A percentile compares a stretch with the other conserved stretches of the same genome.
phyloP scores from a whole-genome alignment of 2,888 invertebrate genomes.

The Cartodere bifasciata region DNA sequence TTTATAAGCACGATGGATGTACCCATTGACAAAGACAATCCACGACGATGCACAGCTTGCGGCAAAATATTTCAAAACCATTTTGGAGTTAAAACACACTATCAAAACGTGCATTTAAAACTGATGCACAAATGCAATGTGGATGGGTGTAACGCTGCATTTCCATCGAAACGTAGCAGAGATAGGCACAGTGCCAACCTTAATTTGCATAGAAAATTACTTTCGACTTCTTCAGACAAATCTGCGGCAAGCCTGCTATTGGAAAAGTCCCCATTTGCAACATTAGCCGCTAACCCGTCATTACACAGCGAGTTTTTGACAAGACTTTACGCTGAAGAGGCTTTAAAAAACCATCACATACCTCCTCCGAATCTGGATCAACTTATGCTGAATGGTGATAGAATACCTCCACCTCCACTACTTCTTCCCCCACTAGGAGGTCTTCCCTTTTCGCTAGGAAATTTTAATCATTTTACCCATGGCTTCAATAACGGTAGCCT shows the following conservation, averaged over 20 bases:
- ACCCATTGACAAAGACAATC: constrained; percentile 85
- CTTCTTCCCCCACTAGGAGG: constrained; percentile 46
- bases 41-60: constrained; percentile 81
- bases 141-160: constrained; percentile 89
- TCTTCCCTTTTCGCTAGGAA: constrained; percentile 39
- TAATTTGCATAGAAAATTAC: constrained; percentile 78
- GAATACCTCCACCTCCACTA: constrained; percentile 43
- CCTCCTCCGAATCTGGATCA: constrained; percentile 36
- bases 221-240: constrained; percentile 55
- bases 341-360: constrained; percentile 42
- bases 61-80: constrained; percentile 89
- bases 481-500: constrained; percentile 35
- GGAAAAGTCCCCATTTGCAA: constrained; percentile 41
- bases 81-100: constrained; percentile 87
- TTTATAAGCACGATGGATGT: constrained; percentile 67
- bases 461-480: constrained; percentile 32
- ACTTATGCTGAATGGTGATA: constrained; percentile 37
- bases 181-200: constrained; percentile 88
- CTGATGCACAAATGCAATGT: constrained; percentile 91
- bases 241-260: constrained; percentile 33
- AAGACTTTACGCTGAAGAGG: constrained; percentile 62
- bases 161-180: constrained; percentile 83
- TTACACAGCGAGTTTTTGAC: constrained; percentile 71
- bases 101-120: constrained; percentile 90
- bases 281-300: constrained; percentile 45